Percentiles rank a stretch among this genome's conserved stretches.
These are phyloP conservation scores for Trachelus tabidus DNA, from an alignment of 2,888 invertebrate species.

Conservation along the genomic window DNA sequence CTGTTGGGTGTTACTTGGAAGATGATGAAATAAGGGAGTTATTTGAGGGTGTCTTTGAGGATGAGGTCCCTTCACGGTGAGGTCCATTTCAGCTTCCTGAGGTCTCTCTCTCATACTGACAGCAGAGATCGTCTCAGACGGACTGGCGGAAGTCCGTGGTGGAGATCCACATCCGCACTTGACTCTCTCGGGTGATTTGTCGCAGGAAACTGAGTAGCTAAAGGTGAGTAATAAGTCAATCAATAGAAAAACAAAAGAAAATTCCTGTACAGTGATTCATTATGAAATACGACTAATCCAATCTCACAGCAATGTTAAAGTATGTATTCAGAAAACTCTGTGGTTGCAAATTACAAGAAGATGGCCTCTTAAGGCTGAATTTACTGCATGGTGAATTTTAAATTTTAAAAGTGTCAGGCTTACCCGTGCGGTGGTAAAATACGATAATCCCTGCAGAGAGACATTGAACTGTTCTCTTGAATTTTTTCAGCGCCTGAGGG, in stretches of 20 bases:
- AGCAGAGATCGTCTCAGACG: conserved; percentile 31
- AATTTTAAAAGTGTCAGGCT: conserved; percentile 5
- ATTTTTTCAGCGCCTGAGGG: conserved; percentile 36
- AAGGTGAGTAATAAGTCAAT: neutral
- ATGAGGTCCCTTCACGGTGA: conserved; percentile 57
- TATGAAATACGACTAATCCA: neutral
- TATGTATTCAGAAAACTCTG: neutral
- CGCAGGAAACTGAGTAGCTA: conserved; percentile 53
- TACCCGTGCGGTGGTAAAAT: conserved; percentile 56
- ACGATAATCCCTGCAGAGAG: conserved; percentile 56
- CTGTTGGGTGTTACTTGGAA: conserved; percentile 41
- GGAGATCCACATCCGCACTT: conserved; percentile 58
- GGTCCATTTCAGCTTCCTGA: conserved; percentile 62
- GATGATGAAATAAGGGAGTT: conserved; percentile 51
- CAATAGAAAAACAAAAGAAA: neutral
- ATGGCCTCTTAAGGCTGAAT: neutral
- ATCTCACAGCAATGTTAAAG: neutral
- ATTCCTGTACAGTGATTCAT: neutral
- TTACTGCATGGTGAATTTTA: neutral
- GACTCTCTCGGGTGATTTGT: conserved; percentile 56
- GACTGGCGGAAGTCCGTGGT: conserved; percentile 47
- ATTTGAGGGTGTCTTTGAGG: conserved; percentile 46
- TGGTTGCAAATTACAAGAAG: neutral
- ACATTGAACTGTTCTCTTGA: conserved; percentile 38
- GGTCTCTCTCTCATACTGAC: conserved; percentile 36